These are phyloP conservation scores for Bombycilla garrulus DNA, from an alignment of 2,113 vertebrate genomes.

Conservation along the genomic window DNA sequence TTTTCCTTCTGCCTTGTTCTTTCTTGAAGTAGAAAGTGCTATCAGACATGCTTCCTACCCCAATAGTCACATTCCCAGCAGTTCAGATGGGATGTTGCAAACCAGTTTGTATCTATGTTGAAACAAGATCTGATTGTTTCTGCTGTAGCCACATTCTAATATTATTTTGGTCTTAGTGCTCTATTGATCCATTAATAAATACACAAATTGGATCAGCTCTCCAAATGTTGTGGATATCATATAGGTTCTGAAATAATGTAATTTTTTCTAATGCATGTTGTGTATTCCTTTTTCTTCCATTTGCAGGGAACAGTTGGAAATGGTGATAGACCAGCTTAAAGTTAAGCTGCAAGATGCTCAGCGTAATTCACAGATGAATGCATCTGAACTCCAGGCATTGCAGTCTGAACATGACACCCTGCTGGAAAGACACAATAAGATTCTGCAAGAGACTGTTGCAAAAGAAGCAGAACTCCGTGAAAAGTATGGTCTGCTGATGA, in stretches of 20 bases:
- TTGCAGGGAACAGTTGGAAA: constrained; percentile 84
- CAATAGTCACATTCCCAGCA: background rate
- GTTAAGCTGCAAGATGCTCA: constrained; percentile 86
- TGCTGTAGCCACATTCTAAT: background rate
- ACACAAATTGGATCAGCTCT: background rate
- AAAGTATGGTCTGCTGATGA: constrained; percentile 74
- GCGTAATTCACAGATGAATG: constrained; percentile 80
- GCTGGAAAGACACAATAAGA: constrained; percentile 93
- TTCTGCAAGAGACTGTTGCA: constrained; percentile 89
- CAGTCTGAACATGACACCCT: constrained; percentile 90
- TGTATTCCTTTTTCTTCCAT: background rate
- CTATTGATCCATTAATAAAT: background rate
- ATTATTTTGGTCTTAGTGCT: background rate
- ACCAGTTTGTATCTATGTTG: background rate
- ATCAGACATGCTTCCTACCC: background rate
- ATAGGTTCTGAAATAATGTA: background rate
- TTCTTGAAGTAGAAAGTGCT: background rate
- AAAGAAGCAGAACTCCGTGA: constrained; percentile 95
- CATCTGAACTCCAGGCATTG: constrained; percentile 83
- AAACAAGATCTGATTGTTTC: background rate
- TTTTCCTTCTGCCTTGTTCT: background rate
- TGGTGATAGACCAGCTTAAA: constrained; percentile 85
- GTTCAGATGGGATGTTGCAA: background rate
- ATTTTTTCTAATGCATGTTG: background rate
- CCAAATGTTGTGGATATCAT: background rate